These are phyloP conservation scores for Anguilla japonica DNA, from an alignment of 2,113 vertebrate genomes.

Conservation along the genomic window DNA sequence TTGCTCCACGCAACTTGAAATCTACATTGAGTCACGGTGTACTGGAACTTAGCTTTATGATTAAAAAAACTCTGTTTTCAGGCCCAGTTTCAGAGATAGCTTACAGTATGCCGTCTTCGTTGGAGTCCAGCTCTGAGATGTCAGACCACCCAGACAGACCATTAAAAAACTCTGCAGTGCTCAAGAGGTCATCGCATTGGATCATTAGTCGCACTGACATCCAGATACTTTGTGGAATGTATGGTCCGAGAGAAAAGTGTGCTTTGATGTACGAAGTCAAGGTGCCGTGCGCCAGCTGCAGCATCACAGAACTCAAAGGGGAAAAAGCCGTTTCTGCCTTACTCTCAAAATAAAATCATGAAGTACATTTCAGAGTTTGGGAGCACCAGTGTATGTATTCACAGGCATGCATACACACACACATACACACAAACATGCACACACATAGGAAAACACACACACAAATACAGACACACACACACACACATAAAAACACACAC, in stretches of 20 bases:
- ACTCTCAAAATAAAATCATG: background rate
- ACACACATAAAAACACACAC: too few relatives aligned
- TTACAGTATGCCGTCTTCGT: background rate
- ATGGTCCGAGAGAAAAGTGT: background rate
- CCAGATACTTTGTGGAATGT: background rate
- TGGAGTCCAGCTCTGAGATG: background rate
- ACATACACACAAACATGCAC: background rate
- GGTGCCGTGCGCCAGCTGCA: background rate
- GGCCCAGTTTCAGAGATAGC: background rate
- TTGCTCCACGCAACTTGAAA: background rate
- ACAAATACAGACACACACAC: too few relatives aligned
- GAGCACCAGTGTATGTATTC: background rate
- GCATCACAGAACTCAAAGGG: background rate
- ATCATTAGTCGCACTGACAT: background rate
- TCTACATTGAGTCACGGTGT: background rate
- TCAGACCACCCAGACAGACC: background rate
- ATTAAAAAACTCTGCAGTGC: background rate
- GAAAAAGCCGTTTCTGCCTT: background rate
- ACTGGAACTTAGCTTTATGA: background rate
- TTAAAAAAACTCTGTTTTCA: background rate
- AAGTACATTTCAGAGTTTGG: background rate
- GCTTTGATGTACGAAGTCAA: background rate
- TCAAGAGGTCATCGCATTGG: background rate
- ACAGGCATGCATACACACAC: background rate
- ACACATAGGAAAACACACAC: background rate